Conservation (phyloP, 2,888 invertebrate genomes). For the Dermolepida albohirtum region DNA sequence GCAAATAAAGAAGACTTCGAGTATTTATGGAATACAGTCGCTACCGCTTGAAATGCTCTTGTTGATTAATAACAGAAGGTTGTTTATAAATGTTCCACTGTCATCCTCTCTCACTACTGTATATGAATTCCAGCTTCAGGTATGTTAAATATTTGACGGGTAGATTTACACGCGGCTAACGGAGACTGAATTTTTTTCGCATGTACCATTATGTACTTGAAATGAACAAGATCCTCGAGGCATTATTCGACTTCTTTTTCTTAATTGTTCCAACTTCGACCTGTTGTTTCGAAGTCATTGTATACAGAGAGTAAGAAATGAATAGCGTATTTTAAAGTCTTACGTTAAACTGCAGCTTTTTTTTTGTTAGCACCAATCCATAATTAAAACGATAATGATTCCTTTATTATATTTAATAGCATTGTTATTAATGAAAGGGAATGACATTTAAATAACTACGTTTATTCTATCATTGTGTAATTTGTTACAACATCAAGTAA, state of each 20-base stretch:
- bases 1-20: slow-evolving; percentile 40
- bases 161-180: slow-evolving; percentile 46
- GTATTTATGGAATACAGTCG: slow-evolving; percentile 49
- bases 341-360: too few relatives aligned
- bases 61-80: slow-evolving; percentile 50
- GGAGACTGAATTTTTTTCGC: slow-evolving; percentile 22
- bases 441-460: too few relatives aligned
- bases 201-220: slow-evolving; percentile 2
- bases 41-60: slow-evolving; percentile 49
- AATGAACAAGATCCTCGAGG: slow-evolving; percentile 9
- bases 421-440: too few relatives aligned
- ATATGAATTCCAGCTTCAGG: slow-evolving; percentile 48
- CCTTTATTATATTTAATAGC: too few relatives aligned
- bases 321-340: too few relatives aligned
- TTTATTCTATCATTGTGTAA: too few relatives aligned
- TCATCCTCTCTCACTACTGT: slow-evolving; percentile 50
- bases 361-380: too few relatives aligned
- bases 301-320: too few relatives aligned
- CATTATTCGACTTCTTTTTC: slow-evolving; percentile 9
- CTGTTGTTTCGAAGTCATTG: background rate
- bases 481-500: too few relatives aligned
- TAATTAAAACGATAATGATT: too few relatives aligned
- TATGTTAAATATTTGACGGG: slow-evolving; percentile 49
- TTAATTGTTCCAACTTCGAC: slow-evolving; percentile 1
- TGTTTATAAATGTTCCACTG: slow-evolving; percentile 50